Evolutionary conservation across 2,797 vertebrate species (phyloP).

Genomic region (Pseudochromis fuscus): DNA sequence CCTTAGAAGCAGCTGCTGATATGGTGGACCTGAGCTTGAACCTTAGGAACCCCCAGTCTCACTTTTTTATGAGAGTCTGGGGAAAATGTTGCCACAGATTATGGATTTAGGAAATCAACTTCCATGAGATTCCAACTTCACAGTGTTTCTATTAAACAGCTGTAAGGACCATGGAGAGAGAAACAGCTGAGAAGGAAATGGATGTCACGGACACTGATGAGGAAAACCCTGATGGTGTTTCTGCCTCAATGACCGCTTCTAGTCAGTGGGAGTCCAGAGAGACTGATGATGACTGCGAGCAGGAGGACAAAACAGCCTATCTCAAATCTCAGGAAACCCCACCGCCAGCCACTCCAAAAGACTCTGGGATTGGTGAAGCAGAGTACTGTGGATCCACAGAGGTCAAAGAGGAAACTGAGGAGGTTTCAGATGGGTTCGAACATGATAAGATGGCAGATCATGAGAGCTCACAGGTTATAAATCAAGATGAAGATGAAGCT

Average conservation of each 20-base stretch:
- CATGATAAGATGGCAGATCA: constrained; percentile 49
- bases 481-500: constrained; percentile 77
- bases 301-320: constrained; percentile 54
- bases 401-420: constrained; percentile 68
- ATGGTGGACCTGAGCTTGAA: constrained; percentile 53
- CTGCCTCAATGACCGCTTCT: constrained; percentile 27
- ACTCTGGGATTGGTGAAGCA: constrained; percentile 62
- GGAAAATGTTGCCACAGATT: constrained; percentile 57
- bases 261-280: constrained; percentile 50
- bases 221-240: constrained; percentile 58
- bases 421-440: constrained; percentile 64
- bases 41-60: constrained; percentile 50
- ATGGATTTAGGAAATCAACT: constrained; percentile 63
- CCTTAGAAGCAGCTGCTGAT: constrained; percentile 48
- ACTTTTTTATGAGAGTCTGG: constrained; percentile 54
- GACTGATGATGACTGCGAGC: constrained; percentile 46
- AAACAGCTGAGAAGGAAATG: constrained; percentile 73
- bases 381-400: constrained; percentile 65
- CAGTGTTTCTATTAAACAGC: constrained; percentile 47
- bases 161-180: constrained; percentile 73
- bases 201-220: constrained; percentile 67
- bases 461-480: constrained; percentile 57
- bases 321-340: constrained; percentile 66
- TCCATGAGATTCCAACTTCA: constrained; percentile 55
- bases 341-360: constrained; percentile 53